These are phyloP conservation scores for Slavum lentiscoides DNA, from an alignment of 2,888 invertebrate genomes.

Conservation along the genomic window DNA sequence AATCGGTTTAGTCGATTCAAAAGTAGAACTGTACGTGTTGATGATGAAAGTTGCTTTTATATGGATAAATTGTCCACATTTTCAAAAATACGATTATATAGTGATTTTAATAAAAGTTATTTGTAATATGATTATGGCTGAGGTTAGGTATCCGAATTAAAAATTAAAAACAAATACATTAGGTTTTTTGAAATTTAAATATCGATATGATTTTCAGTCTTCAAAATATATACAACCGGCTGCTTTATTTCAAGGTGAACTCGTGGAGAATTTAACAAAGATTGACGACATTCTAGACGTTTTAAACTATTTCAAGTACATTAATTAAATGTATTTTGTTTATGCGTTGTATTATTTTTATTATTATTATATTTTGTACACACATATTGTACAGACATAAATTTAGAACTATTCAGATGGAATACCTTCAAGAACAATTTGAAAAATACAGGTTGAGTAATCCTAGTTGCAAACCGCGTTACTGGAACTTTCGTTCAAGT, in stretches of 20 bases:
- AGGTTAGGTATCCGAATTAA: neutral
- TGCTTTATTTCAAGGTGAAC: conserved; percentile 42
- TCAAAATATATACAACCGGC: conserved; percentile 39
- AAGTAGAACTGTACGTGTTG: neutral
- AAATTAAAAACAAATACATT: neutral
- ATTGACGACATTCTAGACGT: conserved; percentile 27
- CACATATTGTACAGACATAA: neutral
- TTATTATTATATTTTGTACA: neutral
- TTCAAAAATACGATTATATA: conserved; percentile 44
- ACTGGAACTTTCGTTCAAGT: conserved; percentile 33
- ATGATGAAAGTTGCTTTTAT: conserved; percentile 28
- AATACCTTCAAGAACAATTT: conserved; percentile 27
- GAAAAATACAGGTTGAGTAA: neutral
- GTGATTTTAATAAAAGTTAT: conserved; percentile 31
- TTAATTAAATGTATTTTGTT: neutral
- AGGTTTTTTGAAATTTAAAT: neutral
- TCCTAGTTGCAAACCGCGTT: neutral
- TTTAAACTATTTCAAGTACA: conserved; percentile 31
- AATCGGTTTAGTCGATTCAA: conserved; percentile 8
- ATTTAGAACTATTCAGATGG: conserved; percentile 19
- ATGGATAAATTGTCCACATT: conserved; percentile 40
- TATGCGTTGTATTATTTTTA: neutral
- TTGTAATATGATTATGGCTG: conserved; percentile 33
- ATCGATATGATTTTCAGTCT: conserved; percentile 4
- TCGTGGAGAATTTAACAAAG: conserved; percentile 19